Evolutionary conservation across 2,797 vertebrate species (phyloP).

Genomic region (Chaetophractus vellerosus): DNA sequence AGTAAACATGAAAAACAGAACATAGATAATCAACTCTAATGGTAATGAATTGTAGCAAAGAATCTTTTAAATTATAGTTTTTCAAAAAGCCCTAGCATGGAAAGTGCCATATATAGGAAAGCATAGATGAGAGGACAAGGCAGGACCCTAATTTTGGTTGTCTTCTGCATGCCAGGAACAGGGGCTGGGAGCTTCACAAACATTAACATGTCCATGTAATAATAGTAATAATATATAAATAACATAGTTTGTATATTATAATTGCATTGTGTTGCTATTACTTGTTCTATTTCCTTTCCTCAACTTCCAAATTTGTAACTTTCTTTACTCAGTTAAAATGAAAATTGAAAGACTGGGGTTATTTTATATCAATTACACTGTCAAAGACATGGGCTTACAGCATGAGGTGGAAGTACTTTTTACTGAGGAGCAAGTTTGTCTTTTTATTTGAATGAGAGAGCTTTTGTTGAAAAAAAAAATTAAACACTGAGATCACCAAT

Average conservation of each 20-base stretch:
- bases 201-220: background rate
- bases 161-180: background rate
- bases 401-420: background rate
- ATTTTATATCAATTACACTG: background rate
- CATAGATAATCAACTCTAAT: background rate
- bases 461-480: background rate
- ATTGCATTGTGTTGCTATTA: constrained; percentile 16
- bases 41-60: background rate
- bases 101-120: background rate
- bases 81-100: background rate
- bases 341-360: background rate
- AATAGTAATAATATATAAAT: background rate
- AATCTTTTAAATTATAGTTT: constrained; percentile 1
- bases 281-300: constrained; percentile 15
- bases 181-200: background rate
- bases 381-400: background rate
- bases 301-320: constrained; percentile 14
- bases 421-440: background rate
- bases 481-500: background rate
- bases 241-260: background rate
- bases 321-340: constrained; percentile 51
- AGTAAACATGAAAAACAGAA: background rate
- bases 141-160: background rate
- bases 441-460: background rate
- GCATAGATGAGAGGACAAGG: background rate